Evolutionary conservation across 2,113 vertebrate genomes (phyloP), one percentile per base, ranked within the genome.

Genomic region (Paracyprichromis sp.): DNA sequence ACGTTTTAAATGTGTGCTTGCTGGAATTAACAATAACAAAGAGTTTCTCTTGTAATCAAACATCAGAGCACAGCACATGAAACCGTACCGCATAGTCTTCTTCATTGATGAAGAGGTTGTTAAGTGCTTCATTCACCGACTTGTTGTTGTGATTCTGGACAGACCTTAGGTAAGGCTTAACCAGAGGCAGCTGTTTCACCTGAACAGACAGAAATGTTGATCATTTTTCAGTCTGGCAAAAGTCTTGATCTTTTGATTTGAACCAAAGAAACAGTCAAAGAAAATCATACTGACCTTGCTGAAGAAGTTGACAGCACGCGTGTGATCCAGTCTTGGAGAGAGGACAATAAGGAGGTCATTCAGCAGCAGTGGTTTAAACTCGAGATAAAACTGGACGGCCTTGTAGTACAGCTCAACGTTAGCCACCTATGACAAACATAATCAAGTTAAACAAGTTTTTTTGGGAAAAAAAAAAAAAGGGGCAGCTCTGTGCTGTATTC

Each of bases 111-210:
- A 99, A 99, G 83, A 99, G 98, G 92, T 99, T 99, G 96, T 99
- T 99, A 76, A 99, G 96, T 66, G 99, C 98, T 86, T 99, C 99
- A 8, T 99, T 99, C 86, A 99, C 99, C 0, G 98, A 97, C 92
- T 99, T 99, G 96, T 99, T 99, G 96, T 99, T 99, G 95, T 99
- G 98, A 93, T 97, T 99, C 92, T 99, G 99, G 94, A 99, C 99
- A 29, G 99, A 99, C 81, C 98, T 97, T 86, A 99, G 95, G 95
- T 99, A 99, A 3, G 98, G 97, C 95, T 99, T 99, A 53, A 99
- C 98, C 96, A 99, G 94, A 9, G 98, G 97, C 82, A 99, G 95
- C 93, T 99, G 99, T 86, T 99, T 99, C 86, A 99, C 97, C 99
- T 99, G 88, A 71, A 94, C 84, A 83, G 88, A 80, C 29, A 88